Evolutionary conservation across 2,888 invertebrate species (phyloP).

Genomic region (Limnephilus lunatus): DNA sequence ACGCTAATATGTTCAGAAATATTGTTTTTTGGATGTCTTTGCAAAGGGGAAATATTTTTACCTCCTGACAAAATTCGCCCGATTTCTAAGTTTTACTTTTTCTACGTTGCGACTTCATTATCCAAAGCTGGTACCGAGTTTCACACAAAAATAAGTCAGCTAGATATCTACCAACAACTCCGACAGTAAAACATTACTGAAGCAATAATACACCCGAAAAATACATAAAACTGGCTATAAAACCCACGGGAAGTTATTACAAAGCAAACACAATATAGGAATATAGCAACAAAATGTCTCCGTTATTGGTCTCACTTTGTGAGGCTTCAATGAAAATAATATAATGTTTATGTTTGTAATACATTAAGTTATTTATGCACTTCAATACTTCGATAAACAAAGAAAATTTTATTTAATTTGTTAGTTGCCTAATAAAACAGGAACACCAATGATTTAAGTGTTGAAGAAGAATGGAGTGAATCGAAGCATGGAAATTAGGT

Average conservation of each 20-base stretch:
- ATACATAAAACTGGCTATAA: constrained; percentile 62
- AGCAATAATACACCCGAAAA: constrained; percentile 61
- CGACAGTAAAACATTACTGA: constrained; percentile 62
- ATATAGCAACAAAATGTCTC: constrained; percentile 40
- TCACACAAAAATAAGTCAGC: not conserved
- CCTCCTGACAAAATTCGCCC: too few relatives aligned
- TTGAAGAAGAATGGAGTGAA: too few relatives aligned
- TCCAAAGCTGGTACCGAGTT: not conserved
- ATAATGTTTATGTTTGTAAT: not conserved
- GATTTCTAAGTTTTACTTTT: not conserved
- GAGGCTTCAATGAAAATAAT: not conserved
- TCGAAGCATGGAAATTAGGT: too few relatives aligned
- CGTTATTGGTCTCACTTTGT: constrained; percentile 6
- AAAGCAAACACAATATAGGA: constrained; percentile 56
- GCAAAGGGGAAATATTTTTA: too few relatives aligned
- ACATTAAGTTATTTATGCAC: not conserved
- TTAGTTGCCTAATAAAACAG: too few relatives aligned
- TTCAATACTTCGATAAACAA: too few relatives aligned
- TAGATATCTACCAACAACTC: not conserved
- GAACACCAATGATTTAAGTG: too few relatives aligned
- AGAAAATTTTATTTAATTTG: too few relatives aligned
- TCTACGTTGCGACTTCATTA: not conserved
- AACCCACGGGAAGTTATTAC: constrained; percentile 49
- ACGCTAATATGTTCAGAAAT: too few relatives aligned
- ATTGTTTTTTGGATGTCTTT: too few relatives aligned